phyloP scores from a whole-genome alignment of 1,140 invertebrate species.

The Tetramorium alpestre region DNA sequence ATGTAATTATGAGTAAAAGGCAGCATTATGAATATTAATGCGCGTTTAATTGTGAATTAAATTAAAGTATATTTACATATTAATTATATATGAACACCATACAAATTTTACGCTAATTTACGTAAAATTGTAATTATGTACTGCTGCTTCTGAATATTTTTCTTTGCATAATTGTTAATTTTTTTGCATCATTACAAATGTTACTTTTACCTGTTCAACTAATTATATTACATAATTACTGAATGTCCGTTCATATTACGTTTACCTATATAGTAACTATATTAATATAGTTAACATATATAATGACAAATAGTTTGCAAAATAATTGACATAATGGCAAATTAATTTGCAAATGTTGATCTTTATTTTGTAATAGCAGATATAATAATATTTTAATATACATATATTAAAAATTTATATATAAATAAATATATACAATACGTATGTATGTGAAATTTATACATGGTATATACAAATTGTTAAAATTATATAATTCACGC shows the following conservation, averaged over 20 bases:
- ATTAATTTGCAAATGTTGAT: not conserved
- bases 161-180: not conserved
- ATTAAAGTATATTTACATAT: slow-evolving; percentile 25
- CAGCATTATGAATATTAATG: slow-evolving; percentile 38
- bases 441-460: too few relatives aligned
- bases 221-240: not conserved
- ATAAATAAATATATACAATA: not conserved
- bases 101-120: slow-evolving; percentile 6
- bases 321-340: not conserved
- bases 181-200: not conserved
- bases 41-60: slow-evolving; percentile 18
- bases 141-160: not conserved
- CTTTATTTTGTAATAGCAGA: not conserved
- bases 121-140: not conserved
- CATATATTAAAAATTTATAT: not conserved
- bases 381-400: not conserved
- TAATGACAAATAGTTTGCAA: too few relatives aligned
- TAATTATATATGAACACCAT: slow-evolving; percentile 10
- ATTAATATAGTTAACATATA: not conserved
- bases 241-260: not conserved
- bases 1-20: slow-evolving; percentile 1
- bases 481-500: too few relatives aligned
- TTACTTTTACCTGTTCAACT: not conserved
- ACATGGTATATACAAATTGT: too few relatives aligned
- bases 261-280: not conserved